phyloP scores from a whole-genome alignment of 2,113 vertebrate genomes.

The Dendropsophus ebraccatus region DNA sequence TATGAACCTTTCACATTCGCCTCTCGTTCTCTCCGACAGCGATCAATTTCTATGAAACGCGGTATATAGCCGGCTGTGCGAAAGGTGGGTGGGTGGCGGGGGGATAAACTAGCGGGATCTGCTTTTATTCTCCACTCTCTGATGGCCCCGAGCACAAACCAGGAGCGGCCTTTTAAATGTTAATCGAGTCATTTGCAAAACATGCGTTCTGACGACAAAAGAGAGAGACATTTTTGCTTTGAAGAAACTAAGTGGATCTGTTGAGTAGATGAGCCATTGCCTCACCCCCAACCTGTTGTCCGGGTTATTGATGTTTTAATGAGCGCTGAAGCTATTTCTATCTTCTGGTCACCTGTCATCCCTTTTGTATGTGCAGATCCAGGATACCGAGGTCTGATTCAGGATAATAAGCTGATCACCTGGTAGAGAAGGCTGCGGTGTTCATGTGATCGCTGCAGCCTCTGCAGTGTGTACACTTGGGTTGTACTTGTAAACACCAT shows the following conservation, averaged over 20 bases:
- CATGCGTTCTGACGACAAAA: constrained; percentile 73
- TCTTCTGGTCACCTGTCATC: constrained; percentile 31
- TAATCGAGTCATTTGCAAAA: constrained; percentile 79
- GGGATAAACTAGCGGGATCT: constrained; percentile 44
- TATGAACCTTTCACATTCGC: constrained; percentile 7
- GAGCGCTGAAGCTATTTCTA: constrained; percentile 61
- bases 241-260: constrained; percentile 71
- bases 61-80: constrained; percentile 51
- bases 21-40: constrained; percentile 62
- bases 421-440: too few species aligned
- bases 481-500: too few species aligned
- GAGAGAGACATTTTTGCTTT: constrained; percentile 69
- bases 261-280: constrained; percentile 68
- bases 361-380: neutral
- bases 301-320: constrained; percentile 69
- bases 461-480: too few species aligned
- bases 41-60: constrained; percentile 66
- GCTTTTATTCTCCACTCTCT: constrained; percentile 47
- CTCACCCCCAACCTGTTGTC: constrained; percentile 65
- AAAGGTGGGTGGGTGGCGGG: constrained; percentile 21
- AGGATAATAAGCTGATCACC: neutral
- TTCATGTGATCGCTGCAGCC: too few species aligned
- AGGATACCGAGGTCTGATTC: neutral
- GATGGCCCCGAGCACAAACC: constrained; percentile 69
- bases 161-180: constrained; percentile 76